A percentile compares a stretch with the other conserved stretches of the same genome.
phyloP scores from a whole-genome alignment of 2,113 vertebrate species.

The Daubentonia madagascariensis region DNA sequence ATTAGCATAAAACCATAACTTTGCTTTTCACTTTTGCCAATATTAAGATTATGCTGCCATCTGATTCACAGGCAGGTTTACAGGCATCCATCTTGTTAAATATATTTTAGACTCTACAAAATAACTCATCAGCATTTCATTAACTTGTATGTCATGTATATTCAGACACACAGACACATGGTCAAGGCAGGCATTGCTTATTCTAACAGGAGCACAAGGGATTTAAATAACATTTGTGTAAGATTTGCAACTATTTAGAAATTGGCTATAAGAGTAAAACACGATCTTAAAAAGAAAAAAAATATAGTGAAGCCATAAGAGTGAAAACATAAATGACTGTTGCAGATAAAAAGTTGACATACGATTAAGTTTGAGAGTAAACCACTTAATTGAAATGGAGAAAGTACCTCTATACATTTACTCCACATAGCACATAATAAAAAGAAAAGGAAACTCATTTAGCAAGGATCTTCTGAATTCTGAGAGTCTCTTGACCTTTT shows the following conservation, averaged over 20 bases:
- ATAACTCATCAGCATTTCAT: slow-evolving; percentile 59
- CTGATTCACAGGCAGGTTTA: slow-evolving; percentile 53
- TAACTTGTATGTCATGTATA: slow-evolving; percentile 30
- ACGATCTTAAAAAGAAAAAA: slow-evolving; percentile 12
- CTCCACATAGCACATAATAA: neutral
- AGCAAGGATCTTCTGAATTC: neutral
- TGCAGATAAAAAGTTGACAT: neutral
- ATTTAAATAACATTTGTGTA: slow-evolving; percentile 31
- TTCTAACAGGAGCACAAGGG: neutral
- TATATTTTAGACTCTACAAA: slow-evolving; percentile 43
- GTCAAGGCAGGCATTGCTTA: slow-evolving; percentile 11
- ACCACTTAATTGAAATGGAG: neutral
- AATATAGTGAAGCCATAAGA: neutral
- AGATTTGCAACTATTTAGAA: slow-evolving; percentile 45
- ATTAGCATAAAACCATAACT: slow-evolving; percentile 69
- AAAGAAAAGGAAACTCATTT: neutral
- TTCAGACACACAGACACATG: neutral
- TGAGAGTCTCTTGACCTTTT: neutral
- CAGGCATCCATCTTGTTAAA: slow-evolving; percentile 43
- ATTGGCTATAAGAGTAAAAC: neutral
- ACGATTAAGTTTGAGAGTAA: neutral
- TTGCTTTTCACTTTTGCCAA: slow-evolving; percentile 62
- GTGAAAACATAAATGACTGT: neutral
- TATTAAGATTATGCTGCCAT: slow-evolving; percentile 55
- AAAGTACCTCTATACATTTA: neutral